Evolutionary conservation across 1,140 invertebrate genomes (phyloP), one percentile per base, ranked within the genome.

Genomic region (Probaryconus sp.): DNA sequence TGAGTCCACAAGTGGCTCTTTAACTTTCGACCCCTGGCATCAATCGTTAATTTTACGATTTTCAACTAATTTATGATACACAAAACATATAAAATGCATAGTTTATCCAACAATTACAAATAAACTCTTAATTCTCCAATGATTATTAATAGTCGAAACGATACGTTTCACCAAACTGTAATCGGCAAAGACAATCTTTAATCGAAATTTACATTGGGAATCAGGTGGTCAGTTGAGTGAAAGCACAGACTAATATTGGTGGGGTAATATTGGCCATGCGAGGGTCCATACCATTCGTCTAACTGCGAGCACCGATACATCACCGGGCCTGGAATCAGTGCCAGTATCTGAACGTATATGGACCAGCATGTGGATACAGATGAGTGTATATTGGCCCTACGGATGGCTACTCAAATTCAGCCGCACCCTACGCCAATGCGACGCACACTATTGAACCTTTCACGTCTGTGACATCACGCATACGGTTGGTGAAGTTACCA

Each of bases 1-100:
- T 79, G 79, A 84, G 86, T 87, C 87, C 84, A 88, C 87, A 88
- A 88, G 87, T 88, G 87, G 87, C 87, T 87, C 87, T 88, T 88
- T 88, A 88, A 88, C 85, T 88, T 88, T 83, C 86, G 85, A 87
- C 85, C 87, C 85, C 69, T 80, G 80, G 79, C 84, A 85, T 87
- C 81, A 81, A 77, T 80, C 77, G 81, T 85, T 87, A 87, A 88
- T 87, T 85, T 83, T 79, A 80, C 85, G 82, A 87, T 87, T 81
- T 81, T 70, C 51, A 61, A 61, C 5, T 38, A 58, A 72, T 60
- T 17, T 2, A 38, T 13, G n/a, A n/a, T n/a, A n/a, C n/a, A n/a
- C n/a, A n/a, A n/a, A n/a, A n/a, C n/a, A n/a, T n/a, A 24, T 24
- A 24, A 24, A 24, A 24, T 24, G 21, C n/a, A n/a, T n/a, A n/a